Evolutionary conservation across 2,888 invertebrate genomes (phyloP), one percentile per base, ranked within the genome.

Genomic region (Eupithecia subumbrata): DNA sequence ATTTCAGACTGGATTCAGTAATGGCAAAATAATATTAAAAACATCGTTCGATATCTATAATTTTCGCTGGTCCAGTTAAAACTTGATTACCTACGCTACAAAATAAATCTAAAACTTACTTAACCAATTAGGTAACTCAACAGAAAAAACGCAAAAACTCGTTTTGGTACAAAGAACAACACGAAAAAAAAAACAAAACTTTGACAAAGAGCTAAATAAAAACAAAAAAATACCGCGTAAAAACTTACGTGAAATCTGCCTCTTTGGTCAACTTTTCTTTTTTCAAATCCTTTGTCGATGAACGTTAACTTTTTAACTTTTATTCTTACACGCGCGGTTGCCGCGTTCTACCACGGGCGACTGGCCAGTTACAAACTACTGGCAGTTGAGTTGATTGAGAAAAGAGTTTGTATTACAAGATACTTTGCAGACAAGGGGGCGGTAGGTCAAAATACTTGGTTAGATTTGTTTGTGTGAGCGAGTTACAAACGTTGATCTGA

Each of bases 211-310:
- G 34, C 18, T 8, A 34, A 34, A 64, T 25, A 34, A 34, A 64
- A 18, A n/a, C 0, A 22, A 40, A 40, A 66, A 67, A 40, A 66
- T 40, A n/a, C 40, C 34, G 37, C 34, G n/a, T 34, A 70, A 70
- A 74, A 77, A 75, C 77, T 77, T 52, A 77, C 77, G 40, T 72
- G 69, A 69, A 71, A 69, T 69, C 22, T 71, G 34, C 63, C 66
- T 66, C 64, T 52, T 64, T 25, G 37, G 14, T 74, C 69, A 74
- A 73, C 67, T 18, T n/a, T 67, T 64, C 77, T 30, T 74, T 76
- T 76, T 72, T 74, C 25, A 72, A 76, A 68, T 74, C 70, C 74
- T 74, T 75, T 75, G 74, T 77, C 56, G 63, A 70, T 68, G 64
- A 72, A 74, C 71, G 69, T 68, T 43, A 69, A 76, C 66, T 72